Percentiles rank a stretch among this genome's conserved stretches.
Evolutionary conservation across 2,888 invertebrate species (phyloP).

Genomic region (Actias luna): DNA sequence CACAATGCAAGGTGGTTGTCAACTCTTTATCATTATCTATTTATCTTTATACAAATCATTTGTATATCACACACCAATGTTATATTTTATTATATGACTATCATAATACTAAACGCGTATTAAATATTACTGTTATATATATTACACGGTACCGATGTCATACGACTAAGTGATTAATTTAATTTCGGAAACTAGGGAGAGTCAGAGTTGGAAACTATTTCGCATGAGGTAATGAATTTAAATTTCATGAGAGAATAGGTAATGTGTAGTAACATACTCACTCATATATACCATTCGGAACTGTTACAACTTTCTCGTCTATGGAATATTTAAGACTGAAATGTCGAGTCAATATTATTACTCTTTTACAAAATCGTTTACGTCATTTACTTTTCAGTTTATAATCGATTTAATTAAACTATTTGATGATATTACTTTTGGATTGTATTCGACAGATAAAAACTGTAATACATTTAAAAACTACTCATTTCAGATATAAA

Average conservation of each 20-base stretch:
- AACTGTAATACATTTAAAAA: no score
- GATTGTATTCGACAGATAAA: no score
- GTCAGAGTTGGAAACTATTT: conserved; percentile 13
- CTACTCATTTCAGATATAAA: no score
- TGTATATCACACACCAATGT: no score
- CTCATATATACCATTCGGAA: not conserved
- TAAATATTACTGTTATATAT: not conserved
- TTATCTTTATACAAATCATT: no score
- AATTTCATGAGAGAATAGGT: conserved; percentile 19
- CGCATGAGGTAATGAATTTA: conserved; percentile 17
- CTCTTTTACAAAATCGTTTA: not conserved
- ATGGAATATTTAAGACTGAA: not conserved
- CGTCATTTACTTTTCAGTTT: not conserved
- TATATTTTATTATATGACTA: not conserved
- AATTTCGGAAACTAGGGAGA: not conserved
- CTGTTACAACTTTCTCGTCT: not conserved
- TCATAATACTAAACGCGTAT: not conserved
- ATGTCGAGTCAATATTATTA: not conserved
- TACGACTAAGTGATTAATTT: conserved; percentile 4
- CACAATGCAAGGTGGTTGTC: no score
- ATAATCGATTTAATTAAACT: no score
- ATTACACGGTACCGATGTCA: not conserved
- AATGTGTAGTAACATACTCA: not conserved
- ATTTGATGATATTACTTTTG: no score
- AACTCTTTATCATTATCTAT: no score